These are phyloP conservation scores for Lanistes nyassanus DNA, from an alignment of 1,140 invertebrate species.

Conservation along the genomic window DNA sequence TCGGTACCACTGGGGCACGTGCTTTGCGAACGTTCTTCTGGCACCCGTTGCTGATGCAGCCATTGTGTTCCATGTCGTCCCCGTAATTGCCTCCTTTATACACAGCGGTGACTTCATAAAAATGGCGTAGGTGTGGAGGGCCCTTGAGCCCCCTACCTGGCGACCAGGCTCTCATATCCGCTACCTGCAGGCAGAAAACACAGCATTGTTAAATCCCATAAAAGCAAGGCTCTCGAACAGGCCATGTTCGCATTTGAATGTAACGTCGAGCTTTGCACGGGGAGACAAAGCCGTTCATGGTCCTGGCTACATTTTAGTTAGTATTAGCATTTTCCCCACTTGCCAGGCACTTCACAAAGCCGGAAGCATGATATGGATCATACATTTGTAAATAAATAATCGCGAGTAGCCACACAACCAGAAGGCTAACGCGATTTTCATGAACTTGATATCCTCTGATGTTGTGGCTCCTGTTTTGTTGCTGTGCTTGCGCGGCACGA, in stretches of 20 bases:
- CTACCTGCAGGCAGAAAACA: neutral
- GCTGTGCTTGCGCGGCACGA: neutral
- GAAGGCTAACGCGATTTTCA: constrained; percentile 1
- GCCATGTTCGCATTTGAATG: too few species aligned
- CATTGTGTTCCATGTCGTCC: neutral
- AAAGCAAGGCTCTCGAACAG: neutral
- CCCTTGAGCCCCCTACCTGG: neutral
- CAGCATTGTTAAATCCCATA: neutral
- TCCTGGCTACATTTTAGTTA: too few species aligned
- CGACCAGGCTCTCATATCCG: neutral
- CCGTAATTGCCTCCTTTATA: constrained; percentile 6
- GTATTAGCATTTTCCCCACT: too few species aligned
- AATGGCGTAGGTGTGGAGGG: neutral
- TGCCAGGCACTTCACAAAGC: too few species aligned
- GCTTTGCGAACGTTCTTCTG: neutral
- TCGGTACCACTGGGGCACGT: neutral
- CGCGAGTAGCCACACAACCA: neutral
- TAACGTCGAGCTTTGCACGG: too few species aligned
- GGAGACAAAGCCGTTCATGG: too few species aligned
- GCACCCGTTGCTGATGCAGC: neutral
- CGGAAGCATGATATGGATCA: too few species aligned
- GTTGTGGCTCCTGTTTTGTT: neutral
- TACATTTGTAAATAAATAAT: neutral
- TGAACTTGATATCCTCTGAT: constrained; percentile 2
- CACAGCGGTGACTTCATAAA: constrained; percentile 6